These are phyloP conservation scores for Strigamia crassipes DNA, from an alignment of 2,888 invertebrate genomes.

Conservation along the genomic window DNA sequence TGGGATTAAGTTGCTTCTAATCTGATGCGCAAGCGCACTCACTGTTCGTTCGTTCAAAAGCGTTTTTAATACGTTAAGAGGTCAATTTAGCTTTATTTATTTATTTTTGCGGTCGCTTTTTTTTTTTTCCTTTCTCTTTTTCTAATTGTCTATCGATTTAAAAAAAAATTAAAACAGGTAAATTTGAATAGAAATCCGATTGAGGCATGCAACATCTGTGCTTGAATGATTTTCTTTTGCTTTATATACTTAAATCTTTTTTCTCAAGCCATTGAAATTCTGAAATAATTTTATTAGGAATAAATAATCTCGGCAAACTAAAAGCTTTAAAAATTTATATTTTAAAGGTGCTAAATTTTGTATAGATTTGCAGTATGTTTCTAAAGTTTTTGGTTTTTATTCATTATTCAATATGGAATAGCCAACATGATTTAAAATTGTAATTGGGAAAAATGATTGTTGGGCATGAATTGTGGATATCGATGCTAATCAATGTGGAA, in stretches of 20 bases:
- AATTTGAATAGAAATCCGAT: background rate
- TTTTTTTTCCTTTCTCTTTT: background rate
- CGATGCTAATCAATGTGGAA: constrained; percentile 12
- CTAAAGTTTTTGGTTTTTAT: too few relatives aligned
- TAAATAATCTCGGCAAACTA: too few relatives aligned
- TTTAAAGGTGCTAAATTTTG: too few relatives aligned
- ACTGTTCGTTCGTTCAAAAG: background rate
- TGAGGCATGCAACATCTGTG: background rate
- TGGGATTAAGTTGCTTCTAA: constrained; percentile 10
- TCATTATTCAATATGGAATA: too few relatives aligned
- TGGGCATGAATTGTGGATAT: constrained; percentile 15
- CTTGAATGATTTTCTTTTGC: background rate
- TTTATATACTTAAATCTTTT: background rate
- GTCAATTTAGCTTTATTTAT: background rate
- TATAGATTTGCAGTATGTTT: too few relatives aligned
- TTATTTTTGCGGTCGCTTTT: background rate
- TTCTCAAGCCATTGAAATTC: too few relatives aligned
- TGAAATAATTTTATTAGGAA: too few relatives aligned
- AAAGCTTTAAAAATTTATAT: too few relatives aligned
- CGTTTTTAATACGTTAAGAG: background rate
- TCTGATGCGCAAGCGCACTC: background rate
- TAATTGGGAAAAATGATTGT: background rate
- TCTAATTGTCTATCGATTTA: background rate
- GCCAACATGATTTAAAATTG: too few relatives aligned
- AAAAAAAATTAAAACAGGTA: too few relatives aligned